Percentiles rank a stretch among this genome's conserved stretches.
Conservation (phyloP, 2,797 vertebrate species). For the Sebastes nivosus region DNA sequence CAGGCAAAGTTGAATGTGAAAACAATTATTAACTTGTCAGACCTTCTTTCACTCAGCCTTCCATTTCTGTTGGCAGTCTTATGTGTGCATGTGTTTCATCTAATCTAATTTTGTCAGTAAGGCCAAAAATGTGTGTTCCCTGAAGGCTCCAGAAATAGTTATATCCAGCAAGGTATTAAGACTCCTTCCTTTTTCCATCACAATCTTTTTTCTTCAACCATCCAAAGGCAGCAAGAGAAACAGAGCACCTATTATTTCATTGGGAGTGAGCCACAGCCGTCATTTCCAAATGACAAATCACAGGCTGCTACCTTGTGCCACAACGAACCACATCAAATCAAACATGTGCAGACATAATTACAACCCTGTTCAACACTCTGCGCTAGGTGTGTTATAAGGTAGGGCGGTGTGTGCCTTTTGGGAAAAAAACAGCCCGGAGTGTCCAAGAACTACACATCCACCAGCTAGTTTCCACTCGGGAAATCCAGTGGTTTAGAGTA, state of each 20-base stretch:
- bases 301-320: slow-evolving; percentile 30
- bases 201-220: neutral
- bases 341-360: slow-evolving; percentile 53
- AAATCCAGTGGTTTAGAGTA: slow-evolving; percentile 33
- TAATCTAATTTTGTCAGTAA: slow-evolving; percentile 15
- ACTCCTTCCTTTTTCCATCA: slow-evolving; percentile 40
- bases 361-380: neutral
- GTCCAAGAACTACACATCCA: slow-evolving; percentile 27
- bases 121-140: slow-evolving; percentile 10
- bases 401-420: slow-evolving; percentile 20
- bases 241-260: slow-evolving; percentile 54
- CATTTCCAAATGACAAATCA: slow-evolving; percentile 49
- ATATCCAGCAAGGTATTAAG: neutral
- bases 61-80: neutral
- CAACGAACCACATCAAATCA: slow-evolving; percentile 62
- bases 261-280: neutral
- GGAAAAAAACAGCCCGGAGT: slow-evolving; percentile 44
- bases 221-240: neutral
- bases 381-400: slow-evolving; percentile 15
- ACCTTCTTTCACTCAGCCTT: slow-evolving; percentile 2
- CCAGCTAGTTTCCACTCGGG: slow-evolving; percentile 41
- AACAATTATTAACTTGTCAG: slow-evolving; percentile 34
- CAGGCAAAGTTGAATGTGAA: neutral
- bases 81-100: neutral
- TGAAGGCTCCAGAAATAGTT: slow-evolving; percentile 26